phyloP scores from a whole-genome alignment of 2,888 invertebrate species.

The Brassicogethes aeneus region DNA sequence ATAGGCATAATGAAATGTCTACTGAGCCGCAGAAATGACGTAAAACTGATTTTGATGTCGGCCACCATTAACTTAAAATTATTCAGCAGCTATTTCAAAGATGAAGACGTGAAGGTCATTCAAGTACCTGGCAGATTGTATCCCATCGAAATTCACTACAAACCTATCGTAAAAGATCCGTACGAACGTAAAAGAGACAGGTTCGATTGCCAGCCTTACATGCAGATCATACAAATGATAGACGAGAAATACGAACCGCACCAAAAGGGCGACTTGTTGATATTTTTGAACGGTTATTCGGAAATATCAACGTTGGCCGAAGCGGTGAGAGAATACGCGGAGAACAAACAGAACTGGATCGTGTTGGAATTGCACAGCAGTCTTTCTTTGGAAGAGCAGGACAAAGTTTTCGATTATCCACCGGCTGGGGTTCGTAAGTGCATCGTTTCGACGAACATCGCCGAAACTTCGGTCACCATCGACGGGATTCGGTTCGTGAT shows the following conservation, averaged over 20 bases:
- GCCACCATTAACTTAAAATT: slow-evolving; percentile 96
- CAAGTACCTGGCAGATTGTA: slow-evolving; percentile 85
- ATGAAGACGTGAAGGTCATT: slow-evolving; percentile 58
- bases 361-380: slow-evolving; percentile 88
- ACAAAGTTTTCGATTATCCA: slow-evolving; percentile 87
- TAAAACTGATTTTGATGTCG: slow-evolving; percentile 95
- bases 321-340: slow-evolving; percentile 72
- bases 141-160: slow-evolving; percentile 85
- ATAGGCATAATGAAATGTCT: slow-evolving; percentile 92
- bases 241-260: slow-evolving; percentile 72
- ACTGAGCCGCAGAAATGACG: slow-evolving; percentile 64
- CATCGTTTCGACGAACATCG: slow-evolving; percentile 96
- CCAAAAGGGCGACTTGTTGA: slow-evolving; percentile 74
- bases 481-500: slow-evolving; percentile 92
- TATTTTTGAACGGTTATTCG: slow-evolving; percentile 91
- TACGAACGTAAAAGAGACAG: slow-evolving; percentile 56
- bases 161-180: slow-evolving; percentile 57
- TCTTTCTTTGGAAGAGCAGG: slow-evolving; percentile 88
- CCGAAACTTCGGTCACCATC: slow-evolving; percentile 97
- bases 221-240: slow-evolving; percentile 85
- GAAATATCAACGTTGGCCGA: slow-evolving; percentile 86
- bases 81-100: slow-evolving; percentile 82
- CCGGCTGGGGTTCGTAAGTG: slow-evolving; percentile 94
- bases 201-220: slow-evolving; percentile 88
- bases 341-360: slow-evolving; percentile 79